A percentile compares a stretch with the other conserved stretches of the same genome.
These are phyloP conservation scores for Deladenus siricidicola DNA, from an alignment of 2,888 invertebrate species.

Conservation along the genomic window DNA sequence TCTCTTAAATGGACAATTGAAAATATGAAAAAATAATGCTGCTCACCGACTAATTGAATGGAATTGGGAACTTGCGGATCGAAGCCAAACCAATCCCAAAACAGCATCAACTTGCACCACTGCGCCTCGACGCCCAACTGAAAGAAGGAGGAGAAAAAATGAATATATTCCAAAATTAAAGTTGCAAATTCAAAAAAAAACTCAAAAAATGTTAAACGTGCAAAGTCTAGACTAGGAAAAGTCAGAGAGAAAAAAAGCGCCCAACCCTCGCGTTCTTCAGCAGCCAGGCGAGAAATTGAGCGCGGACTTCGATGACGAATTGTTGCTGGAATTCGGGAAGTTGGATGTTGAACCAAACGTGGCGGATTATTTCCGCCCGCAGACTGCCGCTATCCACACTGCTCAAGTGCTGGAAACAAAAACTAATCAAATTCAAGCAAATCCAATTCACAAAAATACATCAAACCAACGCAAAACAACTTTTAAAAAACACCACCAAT, in stretches of 20 bases:
- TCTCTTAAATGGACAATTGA: too few species aligned
- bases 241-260: too few species aligned
- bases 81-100: slow-evolving; percentile 87
- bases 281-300: slow-evolving; percentile 13
- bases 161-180: background rate
- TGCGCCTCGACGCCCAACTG: slow-evolving; percentile 3
- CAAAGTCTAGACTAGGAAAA: too few species aligned
- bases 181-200: background rate
- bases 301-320: slow-evolving; percentile 9
- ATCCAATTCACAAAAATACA: too few species aligned
- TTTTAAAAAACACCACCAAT: background rate
- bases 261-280: slow-evolving; percentile 6
- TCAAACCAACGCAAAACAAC: background rate
- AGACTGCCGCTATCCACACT: slow-evolving; percentile 83
- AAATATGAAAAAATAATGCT: too few species aligned
- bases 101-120: slow-evolving; percentile 77
- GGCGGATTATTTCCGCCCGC: slow-evolving; percentile 82
- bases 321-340: slow-evolving; percentile 4
- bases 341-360: slow-evolving; percentile 59
- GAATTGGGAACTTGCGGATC: slow-evolving; percentile 64
- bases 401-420: slow-evolving; percentile 68
- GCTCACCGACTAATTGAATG: background rate
- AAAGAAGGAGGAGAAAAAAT: background rate
- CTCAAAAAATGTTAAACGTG: background rate
- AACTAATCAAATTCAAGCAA: background rate